Conservation (phyloP, 2,113 vertebrate genomes). For the Charadrius vociferus region DNA sequence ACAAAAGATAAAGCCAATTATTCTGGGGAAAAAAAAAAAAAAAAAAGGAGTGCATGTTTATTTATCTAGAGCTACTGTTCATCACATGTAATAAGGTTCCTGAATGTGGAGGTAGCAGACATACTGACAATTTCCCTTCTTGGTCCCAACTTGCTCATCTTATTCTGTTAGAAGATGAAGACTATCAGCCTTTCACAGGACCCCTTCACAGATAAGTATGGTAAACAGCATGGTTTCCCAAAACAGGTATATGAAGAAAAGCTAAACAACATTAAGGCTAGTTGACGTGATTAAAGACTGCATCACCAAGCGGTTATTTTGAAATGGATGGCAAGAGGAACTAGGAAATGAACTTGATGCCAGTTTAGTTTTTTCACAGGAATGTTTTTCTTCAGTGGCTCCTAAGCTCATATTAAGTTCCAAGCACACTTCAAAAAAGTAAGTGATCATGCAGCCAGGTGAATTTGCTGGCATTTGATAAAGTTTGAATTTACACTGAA, state of each 20-base stretch:
- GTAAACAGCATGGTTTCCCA: background rate
- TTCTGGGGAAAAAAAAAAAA: too few relatives aligned
- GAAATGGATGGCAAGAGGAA: background rate
- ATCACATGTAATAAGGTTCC: background rate
- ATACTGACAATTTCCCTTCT: background rate
- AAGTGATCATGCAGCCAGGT: rapidly evolving
- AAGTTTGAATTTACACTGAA: background rate
- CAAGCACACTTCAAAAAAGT: background rate
- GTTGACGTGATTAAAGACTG: background rate
- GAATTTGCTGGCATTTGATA: background rate
- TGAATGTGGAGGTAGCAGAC: background rate
- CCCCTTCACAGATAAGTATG: too few relatives aligned
- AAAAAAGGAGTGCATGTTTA: background rate
- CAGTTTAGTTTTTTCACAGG: background rate
- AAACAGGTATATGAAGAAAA: background rate
- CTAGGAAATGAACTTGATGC: background rate
- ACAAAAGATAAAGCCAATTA: constrained; percentile 68
- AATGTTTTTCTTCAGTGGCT: background rate
- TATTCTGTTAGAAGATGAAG: background rate
- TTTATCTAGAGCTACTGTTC: constrained; percentile 47
- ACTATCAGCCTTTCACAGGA: background rate
- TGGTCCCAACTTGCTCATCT: background rate
- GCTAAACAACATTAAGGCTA: background rate
- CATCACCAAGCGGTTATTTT: background rate
- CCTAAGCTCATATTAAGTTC: background rate